These are phyloP conservation scores for Numida meleagris DNA, from an alignment of 2,113 vertebrate species.

Conservation along the genomic window DNA sequence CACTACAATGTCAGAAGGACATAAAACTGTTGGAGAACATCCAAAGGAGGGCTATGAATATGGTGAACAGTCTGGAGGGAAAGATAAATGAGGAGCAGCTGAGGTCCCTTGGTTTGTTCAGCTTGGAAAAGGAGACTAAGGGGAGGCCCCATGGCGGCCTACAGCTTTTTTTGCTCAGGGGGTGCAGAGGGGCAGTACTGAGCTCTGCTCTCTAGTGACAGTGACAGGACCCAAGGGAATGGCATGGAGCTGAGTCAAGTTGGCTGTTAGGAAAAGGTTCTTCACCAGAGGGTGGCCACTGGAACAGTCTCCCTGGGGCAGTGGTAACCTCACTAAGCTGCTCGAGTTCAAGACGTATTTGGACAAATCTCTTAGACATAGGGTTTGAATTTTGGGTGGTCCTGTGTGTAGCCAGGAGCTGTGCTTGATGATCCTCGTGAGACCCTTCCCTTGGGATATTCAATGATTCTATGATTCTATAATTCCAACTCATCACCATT, in stretches of 20 bases:
- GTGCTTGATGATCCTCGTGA: not conserved
- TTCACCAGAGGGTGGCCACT: not conserved
- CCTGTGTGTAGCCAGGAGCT: not conserved
- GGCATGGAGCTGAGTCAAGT: not conserved
- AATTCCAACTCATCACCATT: not conserved
- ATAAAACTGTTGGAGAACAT: not conserved
- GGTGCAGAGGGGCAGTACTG: not conserved
- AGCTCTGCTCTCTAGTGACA: not conserved
- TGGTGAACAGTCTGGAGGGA: not conserved
- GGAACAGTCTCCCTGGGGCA: not conserved
- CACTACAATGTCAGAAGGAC: not conserved
- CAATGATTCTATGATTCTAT: not conserved
- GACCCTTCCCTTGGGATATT: not conserved
- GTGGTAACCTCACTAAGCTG: not conserved
- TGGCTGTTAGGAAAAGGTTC: not conserved
- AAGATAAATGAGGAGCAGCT: not conserved
- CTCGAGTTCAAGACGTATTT: not conserved
- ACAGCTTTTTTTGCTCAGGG: not conserved
- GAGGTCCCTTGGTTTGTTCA: not conserved
- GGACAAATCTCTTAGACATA: not conserved
- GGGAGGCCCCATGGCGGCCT: not conserved
- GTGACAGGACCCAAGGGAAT: not conserved
- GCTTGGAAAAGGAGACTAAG: not conserved
- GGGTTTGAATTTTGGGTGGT: not conserved
- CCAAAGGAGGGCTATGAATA: not conserved